Evolutionary conservation across 2,113 vertebrate species (phyloP), one percentile per base, ranked within the genome.

Genomic region (Helogale parvula): DNA sequence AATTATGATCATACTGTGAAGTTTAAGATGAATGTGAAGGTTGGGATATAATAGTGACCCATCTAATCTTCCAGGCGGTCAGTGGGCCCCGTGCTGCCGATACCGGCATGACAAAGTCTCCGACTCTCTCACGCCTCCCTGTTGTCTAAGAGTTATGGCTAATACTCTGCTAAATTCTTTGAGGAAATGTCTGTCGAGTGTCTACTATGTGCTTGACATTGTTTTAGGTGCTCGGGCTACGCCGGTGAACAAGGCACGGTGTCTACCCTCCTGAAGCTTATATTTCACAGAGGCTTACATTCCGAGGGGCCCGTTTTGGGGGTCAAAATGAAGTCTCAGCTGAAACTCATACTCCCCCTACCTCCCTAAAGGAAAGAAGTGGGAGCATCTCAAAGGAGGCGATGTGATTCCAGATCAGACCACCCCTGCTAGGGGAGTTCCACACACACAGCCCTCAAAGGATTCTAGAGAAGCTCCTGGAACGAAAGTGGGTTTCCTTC

Each of bases 41-140:
- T 52, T 41, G 31, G 29, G 17, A 13, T 80, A 35, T 17, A 65
- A 63, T 52, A 41, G 31, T 27, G 33, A 77, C 0, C 38, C 60
- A 23, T 31, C 57, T 12, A 60, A 7, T 31, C 35, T 50, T 90
- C n/a, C 27, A 14, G 1, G 29, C 23, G 7, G 10, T 35, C 41
- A 3, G 1, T 1, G 14, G 54, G 8, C 29, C 25, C 16, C 27
- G 1, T 23, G 57, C 7, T n/a, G 63, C 1, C 2, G n/a, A 31
- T 27, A 33, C 29, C 7, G 17, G 50, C 15, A 21, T 0, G 7
- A 23, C 35, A 57, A 68, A 71, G 33, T 3, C 79, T 41, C 4
- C 33, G 7, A 27, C 7, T 63, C 50, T 35, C 19, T 57, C 33
- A 3, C 3, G 4, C 25, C 33, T 41, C 47, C 77, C 60, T 47